phyloP scores from a whole-genome alignment of 2,797 vertebrate species.

The Alectoris magna region DNA sequence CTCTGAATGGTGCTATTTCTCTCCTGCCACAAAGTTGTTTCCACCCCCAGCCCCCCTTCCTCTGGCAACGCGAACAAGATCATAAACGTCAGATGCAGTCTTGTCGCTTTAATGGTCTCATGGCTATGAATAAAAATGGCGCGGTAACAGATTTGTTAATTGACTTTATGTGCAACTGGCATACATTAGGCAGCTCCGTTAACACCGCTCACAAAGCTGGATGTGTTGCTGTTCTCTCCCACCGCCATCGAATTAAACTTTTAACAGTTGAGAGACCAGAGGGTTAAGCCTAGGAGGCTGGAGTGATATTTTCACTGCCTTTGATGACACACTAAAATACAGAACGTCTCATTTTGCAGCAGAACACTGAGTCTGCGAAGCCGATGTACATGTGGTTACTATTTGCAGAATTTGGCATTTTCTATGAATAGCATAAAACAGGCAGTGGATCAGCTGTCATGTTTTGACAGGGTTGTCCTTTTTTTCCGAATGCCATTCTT shows the following conservation, averaged over 20 bases:
- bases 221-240: constrained; percentile 52
- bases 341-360: constrained; percentile 77
- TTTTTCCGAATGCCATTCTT: constrained; percentile 76
- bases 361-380: constrained; percentile 75
- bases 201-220: constrained; percentile 56
- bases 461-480: constrained; percentile 84
- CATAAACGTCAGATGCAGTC: constrained; percentile 71
- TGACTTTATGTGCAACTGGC: constrained; percentile 59
- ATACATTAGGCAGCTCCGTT: constrained; percentile 55
- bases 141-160: constrained; percentile 74
- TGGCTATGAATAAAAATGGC: constrained; percentile 74
- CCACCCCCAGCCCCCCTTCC: background rate
- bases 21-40: constrained; percentile 51
- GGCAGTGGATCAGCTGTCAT: constrained; percentile 79
- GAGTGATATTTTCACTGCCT: constrained; percentile 77
- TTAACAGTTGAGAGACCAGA: constrained; percentile 61
- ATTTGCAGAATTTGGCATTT: constrained; percentile 85
- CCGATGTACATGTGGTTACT: constrained; percentile 79
- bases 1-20: constrained; percentile 40
- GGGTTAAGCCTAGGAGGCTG: constrained; percentile 77
- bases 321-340: constrained; percentile 79
- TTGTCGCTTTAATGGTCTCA: constrained; percentile 67
- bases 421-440: constrained; percentile 81
- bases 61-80: constrained; percentile 67
- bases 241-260: constrained; percentile 51